Evolutionary conservation across 2,113 vertebrate genomes (phyloP).

Genomic region (Thunnus thynnus): DNA sequence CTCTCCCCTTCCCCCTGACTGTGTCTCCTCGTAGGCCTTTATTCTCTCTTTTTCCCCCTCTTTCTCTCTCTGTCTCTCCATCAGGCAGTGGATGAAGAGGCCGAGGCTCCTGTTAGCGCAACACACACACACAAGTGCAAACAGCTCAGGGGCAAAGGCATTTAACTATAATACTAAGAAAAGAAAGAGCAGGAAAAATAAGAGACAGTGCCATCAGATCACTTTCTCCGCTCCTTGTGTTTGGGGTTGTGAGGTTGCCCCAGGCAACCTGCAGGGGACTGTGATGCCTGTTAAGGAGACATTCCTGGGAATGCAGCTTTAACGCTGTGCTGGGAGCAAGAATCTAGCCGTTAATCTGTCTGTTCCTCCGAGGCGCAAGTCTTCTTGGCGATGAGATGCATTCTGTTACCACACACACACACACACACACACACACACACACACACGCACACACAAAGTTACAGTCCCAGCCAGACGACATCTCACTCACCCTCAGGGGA

Average conservation of each 20-base stretch:
- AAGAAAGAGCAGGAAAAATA: slow-evolving; percentile 29
- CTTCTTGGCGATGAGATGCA: slow-evolving; percentile 66
- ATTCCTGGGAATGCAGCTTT: slow-evolving; percentile 71
- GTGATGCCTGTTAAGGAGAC: slow-evolving; percentile 76
- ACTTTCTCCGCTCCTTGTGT: slow-evolving; percentile 55
- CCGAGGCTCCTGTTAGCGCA: slow-evolving; percentile 38
- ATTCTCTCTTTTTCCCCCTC: background rate
- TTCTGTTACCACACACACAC: slow-evolving; percentile 52
- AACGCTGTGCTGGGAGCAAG: slow-evolving; percentile 68
- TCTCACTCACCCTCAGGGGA: slow-evolving; percentile 58
- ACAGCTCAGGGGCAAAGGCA: slow-evolving; percentile 4
- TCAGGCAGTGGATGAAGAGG: slow-evolving; percentile 22
- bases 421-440: slow-evolving; percentile 43
- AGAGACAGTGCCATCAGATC: slow-evolving; percentile 66
- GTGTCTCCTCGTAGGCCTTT: slow-evolving; percentile 56
- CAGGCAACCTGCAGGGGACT: slow-evolving; percentile 69
- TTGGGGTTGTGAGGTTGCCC: slow-evolving; percentile 49
- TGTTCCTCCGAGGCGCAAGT: slow-evolving; percentile 76
- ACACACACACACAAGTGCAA: slow-evolving; percentile 16
- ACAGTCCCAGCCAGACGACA: slow-evolving; percentile 73
- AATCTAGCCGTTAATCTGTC: slow-evolving; percentile 77
- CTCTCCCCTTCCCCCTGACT: slow-evolving; percentile 19
- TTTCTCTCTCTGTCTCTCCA: slow-evolving; percentile 24
- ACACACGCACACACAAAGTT: slow-evolving; percentile 45
- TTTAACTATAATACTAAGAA: slow-evolving; percentile 24